A percentile compares a stretch with the other conserved stretches of the same genome.
These are phyloP conservation scores for Asteroscopus sphinx DNA, from an alignment of 2,888 invertebrate species.

Conservation along the genomic window DNA sequence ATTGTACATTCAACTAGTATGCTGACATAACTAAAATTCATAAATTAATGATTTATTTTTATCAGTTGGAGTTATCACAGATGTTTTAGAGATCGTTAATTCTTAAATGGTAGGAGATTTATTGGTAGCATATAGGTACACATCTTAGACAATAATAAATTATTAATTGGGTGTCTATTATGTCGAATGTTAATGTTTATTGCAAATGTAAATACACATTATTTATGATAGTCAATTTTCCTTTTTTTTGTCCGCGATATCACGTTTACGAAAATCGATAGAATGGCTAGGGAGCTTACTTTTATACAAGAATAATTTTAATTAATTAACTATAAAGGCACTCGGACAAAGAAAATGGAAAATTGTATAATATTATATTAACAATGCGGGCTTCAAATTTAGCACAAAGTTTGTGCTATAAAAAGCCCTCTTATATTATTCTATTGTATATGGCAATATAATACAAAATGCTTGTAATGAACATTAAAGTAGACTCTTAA, in stretches of 20 bases:
- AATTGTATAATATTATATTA: conserved; percentile 19
- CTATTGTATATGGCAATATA: conserved; percentile 32
- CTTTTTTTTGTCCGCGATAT: conserved; percentile 37
- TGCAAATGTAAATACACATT: conserved; percentile 46
- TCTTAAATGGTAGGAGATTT: conserved; percentile 84
- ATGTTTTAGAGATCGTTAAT: conserved; percentile 88
- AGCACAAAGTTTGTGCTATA: conserved; percentile 14
- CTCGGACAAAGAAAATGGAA: conserved; percentile 36
- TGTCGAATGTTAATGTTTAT: conserved; percentile 56
- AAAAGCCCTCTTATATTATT: conserved; percentile 17
- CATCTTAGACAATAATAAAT: conserved; percentile 64
- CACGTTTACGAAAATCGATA: conserved; percentile 6
- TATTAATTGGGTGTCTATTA: conserved; percentile 68
- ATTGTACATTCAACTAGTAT: conserved; percentile 69
- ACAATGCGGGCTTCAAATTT: conserved; percentile 8
- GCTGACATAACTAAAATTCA: conserved; percentile 78
- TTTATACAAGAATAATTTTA: conserved; percentile 18
- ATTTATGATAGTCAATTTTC: conserved; percentile 43
- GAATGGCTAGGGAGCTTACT: conserved; percentile 21
- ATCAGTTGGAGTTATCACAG: conserved; percentile 88
- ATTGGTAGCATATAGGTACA: conserved; percentile 70
- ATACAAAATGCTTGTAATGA: conserved; percentile 35
- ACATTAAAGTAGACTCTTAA: conserved; percentile 32
- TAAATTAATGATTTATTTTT: conserved; percentile 85
- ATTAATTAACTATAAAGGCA: conserved; percentile 14